Evolutionary conservation across 37 sponge, comb jelly and placozoan genomes (phyloP).

Genomic region (Diacarnus erythraeanus): DNA sequence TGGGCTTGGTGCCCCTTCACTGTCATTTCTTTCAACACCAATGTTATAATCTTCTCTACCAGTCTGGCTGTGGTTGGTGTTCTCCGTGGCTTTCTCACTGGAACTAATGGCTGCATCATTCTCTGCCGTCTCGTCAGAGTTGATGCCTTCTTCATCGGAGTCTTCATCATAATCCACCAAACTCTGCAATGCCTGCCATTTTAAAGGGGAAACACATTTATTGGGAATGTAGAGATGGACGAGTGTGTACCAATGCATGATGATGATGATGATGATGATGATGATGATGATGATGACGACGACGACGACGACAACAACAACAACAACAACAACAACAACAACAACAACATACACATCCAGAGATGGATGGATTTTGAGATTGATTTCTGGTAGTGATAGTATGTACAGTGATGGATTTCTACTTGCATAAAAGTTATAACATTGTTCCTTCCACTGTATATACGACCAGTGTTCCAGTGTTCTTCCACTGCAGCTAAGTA

Average conservation of each 20-base stretch:
- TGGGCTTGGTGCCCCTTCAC: slow-evolving; percentile 17
- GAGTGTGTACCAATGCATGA: neutral
- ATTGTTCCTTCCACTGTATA: no score
- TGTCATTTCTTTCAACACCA: neutral
- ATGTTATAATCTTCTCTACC: neutral
- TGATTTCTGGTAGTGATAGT: no score
- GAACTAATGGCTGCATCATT: neutral
- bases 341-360: no score
- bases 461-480: no score
- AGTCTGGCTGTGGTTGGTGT: neutral
- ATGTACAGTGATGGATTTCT: no score
- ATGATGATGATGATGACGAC: neutral
- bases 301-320: no score
- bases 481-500: no score
- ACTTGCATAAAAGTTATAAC: no score
- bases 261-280: neutral
- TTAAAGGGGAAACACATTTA: neutral
- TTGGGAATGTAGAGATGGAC: neutral
- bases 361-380: no score
- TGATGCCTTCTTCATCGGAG: slow-evolving; percentile 55
- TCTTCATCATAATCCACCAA: slow-evolving; percentile 85
- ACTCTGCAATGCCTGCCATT: slow-evolving; percentile 52
- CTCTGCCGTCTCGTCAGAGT: neutral
- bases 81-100: neutral
- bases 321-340: no score